A percentile compares a stretch with the other conserved stretches of the same genome.
phyloP scores from a whole-genome alignment of 2,797 vertebrate species.

The Lindbergichthys nudifrons region DNA sequence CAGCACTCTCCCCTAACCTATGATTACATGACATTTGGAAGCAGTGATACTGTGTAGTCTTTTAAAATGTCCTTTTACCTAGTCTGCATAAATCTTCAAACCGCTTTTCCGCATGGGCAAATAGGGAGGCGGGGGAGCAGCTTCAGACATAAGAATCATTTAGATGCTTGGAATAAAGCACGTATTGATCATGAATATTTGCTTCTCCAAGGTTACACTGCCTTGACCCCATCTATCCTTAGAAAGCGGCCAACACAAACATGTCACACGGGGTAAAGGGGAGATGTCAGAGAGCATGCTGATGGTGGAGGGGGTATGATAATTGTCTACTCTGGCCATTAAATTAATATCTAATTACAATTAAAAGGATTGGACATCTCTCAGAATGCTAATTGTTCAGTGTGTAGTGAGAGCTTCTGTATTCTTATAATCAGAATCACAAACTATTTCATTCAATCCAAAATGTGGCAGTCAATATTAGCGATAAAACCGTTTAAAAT shows the following conservation, averaged over 20 bases:
- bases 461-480: neutral
- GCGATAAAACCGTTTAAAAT: neutral
- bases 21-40: slow-evolving; percentile 86
- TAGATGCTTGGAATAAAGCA: slow-evolving; percentile 84
- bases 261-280: slow-evolving; percentile 75
- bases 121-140: slow-evolving; percentile 35
- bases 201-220: slow-evolving; percentile 84
- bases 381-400: neutral
- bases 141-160: slow-evolving; percentile 78
- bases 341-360: slow-evolving; percentile 12
- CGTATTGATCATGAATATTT: slow-evolving; percentile 89
- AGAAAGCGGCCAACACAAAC: slow-evolving; percentile 77
- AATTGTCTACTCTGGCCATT: slow-evolving; percentile 31
- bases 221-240: slow-evolving; percentile 83
- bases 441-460: neutral
- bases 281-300: slow-evolving; percentile 67
- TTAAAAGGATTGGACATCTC: neutral
- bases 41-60: slow-evolving; percentile 79
- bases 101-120: slow-evolving; percentile 62
- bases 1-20: slow-evolving; percentile 77
- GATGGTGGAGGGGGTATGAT: slow-evolving; percentile 41
- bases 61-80: slow-evolving; percentile 81
- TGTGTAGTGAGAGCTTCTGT: neutral
- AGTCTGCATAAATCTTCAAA: slow-evolving; percentile 79
- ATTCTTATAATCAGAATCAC: neutral